Evolutionary conservation across 2,113 vertebrate genomes (phyloP), one percentile per base, ranked within the genome.

Genomic region (Falcunculus frontatus): DNA sequence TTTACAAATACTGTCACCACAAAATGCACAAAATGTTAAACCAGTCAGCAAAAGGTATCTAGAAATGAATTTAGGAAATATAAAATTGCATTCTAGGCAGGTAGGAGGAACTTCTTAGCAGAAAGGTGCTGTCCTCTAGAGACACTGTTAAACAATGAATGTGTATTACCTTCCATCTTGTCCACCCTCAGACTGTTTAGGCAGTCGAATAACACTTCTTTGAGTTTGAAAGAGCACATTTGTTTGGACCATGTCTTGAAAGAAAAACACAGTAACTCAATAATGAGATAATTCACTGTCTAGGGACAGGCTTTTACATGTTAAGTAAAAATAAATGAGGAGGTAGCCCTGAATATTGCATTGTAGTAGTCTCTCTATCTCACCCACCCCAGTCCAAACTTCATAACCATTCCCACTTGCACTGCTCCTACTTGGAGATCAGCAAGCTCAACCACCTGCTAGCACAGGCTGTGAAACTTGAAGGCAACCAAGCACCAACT

Each of bases 211-310:
- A 87, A 99, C 97, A 30, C 84, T 94, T 86, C 98, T 97, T 90
- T 52, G 91, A 52, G 98, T 99, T 68, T 92, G 60, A 90, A 91
- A 97, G 13, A 52, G 26, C 13, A 98, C 3, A 90, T 99, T 99
- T 96, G 87, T 95, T 96, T 99, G 99, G 88, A 96, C 92, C 98
- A 99, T 99, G 49, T 80, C 97, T 99, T 96, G 78, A 97, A 96
- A 73, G 59, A 86, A 95, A 93, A 92, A 47, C 52, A 91, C 9
- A 74, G 1, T 42, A 37, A 63, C 47, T 70, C 26, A 86, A 15
- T 69, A 57, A 77, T 22, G 37, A 77, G 21, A 49, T 22, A 35
- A 85, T 46, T 33, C 16, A 35, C 74, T 74, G 21, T 33, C 33
- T 33, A 62, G 32, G 23, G 29, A 64, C 25, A 76, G 14, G 16